Evolutionary conservation across 2,888 invertebrate species (phyloP).

Genomic region (Bellardia bayeri): DNA sequence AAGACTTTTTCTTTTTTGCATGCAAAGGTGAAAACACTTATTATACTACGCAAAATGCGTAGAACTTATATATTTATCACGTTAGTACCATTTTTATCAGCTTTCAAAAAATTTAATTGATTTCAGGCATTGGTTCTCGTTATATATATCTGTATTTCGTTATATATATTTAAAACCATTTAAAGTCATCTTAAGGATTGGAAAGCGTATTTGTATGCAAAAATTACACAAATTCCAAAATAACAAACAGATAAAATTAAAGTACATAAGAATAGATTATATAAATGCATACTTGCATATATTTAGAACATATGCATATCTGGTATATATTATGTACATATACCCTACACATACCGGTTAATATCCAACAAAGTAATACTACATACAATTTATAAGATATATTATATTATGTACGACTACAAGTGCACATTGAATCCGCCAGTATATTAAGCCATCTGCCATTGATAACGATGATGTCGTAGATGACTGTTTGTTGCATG

Average conservation of each 20-base stretch:
- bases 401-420: neutral
- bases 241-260: neutral
- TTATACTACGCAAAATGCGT: too few species aligned
- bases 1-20: too few species aligned
- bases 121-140: too few species aligned
- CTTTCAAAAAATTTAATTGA: too few species aligned
- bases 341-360: neutral
- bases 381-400: conserved; percentile 9
- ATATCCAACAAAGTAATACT: conserved; percentile 9
- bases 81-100: too few species aligned
- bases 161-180: neutral
- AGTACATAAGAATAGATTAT: neutral
- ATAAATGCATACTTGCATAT: conserved; percentile 8
- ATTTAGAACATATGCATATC: too few species aligned
- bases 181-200: conserved; percentile 1
- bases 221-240: neutral
- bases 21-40: too few species aligned
- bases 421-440: conserved; percentile 16
- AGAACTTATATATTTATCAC: too few species aligned
- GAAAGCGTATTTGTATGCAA: neutral
- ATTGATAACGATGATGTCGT: neutral
- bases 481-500: neutral
- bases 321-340: neutral
- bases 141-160: too few species aligned
- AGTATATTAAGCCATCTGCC: conserved; percentile 22